Evolutionary conservation across 1,140 invertebrate species (phyloP).

Genomic region (Cotesia typhae): DNA sequence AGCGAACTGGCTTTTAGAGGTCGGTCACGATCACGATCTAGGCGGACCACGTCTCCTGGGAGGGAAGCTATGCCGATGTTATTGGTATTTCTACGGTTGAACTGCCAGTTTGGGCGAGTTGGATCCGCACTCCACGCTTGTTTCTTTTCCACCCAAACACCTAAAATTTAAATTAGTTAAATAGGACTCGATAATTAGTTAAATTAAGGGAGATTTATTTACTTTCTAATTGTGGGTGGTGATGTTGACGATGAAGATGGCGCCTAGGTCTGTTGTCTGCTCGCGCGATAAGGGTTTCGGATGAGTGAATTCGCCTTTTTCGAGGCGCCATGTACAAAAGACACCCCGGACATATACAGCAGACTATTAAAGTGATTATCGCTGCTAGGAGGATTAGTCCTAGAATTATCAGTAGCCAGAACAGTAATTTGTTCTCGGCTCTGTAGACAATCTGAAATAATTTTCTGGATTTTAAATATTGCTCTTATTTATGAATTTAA

Average conservation of each 20-base stretch:
- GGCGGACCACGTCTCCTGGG: constrained; percentile 54
- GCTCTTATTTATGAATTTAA: constrained; percentile 5
- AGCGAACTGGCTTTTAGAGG: constrained; percentile 33
- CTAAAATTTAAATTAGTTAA: constrained; percentile 46
- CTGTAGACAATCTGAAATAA: constrained; percentile 73
- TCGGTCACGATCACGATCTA: constrained; percentile 34
- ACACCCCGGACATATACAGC: constrained; percentile 83
- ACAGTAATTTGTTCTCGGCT: constrained; percentile 75
- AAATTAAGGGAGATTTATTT: constrained; percentile 25
- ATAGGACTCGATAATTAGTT: neutral
- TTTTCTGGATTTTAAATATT: constrained; percentile 32
- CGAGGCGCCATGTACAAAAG: constrained; percentile 81
- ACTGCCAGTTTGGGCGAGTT: constrained; percentile 76
- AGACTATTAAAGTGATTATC: constrained; percentile 77
- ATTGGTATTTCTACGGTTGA: constrained; percentile 73
- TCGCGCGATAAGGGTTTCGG: constrained; percentile 74
- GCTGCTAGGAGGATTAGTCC: constrained; percentile 76
- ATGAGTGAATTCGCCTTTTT: constrained; percentile 78
- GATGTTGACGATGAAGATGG: constrained; percentile 54
- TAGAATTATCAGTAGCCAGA: constrained; percentile 80
- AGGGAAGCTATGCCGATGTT: constrained; percentile 55
- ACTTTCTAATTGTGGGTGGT: constrained; percentile 48
- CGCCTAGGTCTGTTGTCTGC: constrained; percentile 54
- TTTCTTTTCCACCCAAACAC: constrained; percentile 74
- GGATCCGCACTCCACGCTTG: constrained; percentile 83